phyloP scores from a whole-genome alignment of 2,113 vertebrate species.

The Gobiocypris rarus region DNA sequence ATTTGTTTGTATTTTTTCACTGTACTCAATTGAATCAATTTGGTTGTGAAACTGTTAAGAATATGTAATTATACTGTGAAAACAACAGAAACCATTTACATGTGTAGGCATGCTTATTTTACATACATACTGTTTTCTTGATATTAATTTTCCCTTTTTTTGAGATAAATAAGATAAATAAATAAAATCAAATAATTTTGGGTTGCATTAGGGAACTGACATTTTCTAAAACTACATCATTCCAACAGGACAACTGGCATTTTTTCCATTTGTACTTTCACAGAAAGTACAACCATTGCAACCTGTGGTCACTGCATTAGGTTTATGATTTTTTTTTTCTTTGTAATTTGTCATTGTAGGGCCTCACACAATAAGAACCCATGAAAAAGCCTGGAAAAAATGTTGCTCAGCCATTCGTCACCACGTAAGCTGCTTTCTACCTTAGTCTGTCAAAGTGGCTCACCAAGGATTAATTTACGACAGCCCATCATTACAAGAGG shows the following conservation, averaged over 20 bases:
- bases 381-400: conserved; percentile 25
- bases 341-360: neutral
- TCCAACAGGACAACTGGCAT: no score
- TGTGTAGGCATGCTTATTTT: neutral
- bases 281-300: neutral
- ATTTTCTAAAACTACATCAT: neutral
- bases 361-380: neutral
- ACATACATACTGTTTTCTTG: neutral
- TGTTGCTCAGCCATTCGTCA: conserved; percentile 4
- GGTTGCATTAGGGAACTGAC: neutral
- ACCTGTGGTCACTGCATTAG: neutral
- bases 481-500: neutral
- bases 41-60: neutral
- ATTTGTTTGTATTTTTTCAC: neutral
- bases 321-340: neutral
- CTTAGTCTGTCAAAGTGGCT: conserved; percentile 21
- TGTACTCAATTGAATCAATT: neutral
- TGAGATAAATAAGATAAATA: no score
- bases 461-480: conserved; percentile 10
- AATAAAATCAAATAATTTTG: neutral
- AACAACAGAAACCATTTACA: no score
- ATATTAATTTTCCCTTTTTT: neutral
- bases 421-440: conserved; percentile 11
- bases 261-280: no score
- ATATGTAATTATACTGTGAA: no score